Evolutionary conservation across 2,888 invertebrate genomes (phyloP).

Genomic region (Chaitophorus viminalis): DNA sequence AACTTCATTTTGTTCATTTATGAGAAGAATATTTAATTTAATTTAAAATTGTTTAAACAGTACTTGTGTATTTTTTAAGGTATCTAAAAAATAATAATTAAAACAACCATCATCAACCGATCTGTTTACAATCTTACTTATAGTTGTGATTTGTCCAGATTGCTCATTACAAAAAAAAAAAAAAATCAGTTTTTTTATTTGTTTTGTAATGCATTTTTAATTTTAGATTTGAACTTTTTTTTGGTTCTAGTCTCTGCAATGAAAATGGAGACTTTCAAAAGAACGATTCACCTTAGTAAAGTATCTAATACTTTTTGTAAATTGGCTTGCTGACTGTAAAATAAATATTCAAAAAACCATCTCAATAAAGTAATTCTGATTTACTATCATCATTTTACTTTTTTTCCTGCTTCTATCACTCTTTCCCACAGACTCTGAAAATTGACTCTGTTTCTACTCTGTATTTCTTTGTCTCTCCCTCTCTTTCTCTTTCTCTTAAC

Average conservation of each 20-base stretch:
- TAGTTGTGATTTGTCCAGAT: neutral
- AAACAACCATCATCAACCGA: neutral
- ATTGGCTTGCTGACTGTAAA: slow-evolving; percentile 14
- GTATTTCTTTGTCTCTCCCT: too few relatives aligned
- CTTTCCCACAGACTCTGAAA: too few relatives aligned
- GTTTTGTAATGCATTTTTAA: slow-evolving; percentile 6
- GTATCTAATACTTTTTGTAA: slow-evolving; percentile 47
- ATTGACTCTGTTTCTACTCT: too few relatives aligned
- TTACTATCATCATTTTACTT: neutral
- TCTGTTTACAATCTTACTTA: neutral
- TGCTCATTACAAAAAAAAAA: neutral
- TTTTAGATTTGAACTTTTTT: neutral
- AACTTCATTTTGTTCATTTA: neutral
- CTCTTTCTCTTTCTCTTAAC: neutral
- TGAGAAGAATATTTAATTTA: neutral
- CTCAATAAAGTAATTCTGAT: slow-evolving; percentile 26
- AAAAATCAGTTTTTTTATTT: neutral
- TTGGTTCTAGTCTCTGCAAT: neutral
- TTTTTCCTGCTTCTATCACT: neutral
- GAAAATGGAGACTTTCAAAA: neutral
- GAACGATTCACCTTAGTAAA: slow-evolving; percentile 7
- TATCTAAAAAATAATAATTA: slow-evolving; percentile 19
- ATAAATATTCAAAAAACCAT: slow-evolving; percentile 43
- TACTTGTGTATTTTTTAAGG: neutral
- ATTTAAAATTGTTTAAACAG: neutral